phyloP scores from a whole-genome alignment of 1,140 invertebrate genomes.

The Habropoda laboriosa region DNA sequence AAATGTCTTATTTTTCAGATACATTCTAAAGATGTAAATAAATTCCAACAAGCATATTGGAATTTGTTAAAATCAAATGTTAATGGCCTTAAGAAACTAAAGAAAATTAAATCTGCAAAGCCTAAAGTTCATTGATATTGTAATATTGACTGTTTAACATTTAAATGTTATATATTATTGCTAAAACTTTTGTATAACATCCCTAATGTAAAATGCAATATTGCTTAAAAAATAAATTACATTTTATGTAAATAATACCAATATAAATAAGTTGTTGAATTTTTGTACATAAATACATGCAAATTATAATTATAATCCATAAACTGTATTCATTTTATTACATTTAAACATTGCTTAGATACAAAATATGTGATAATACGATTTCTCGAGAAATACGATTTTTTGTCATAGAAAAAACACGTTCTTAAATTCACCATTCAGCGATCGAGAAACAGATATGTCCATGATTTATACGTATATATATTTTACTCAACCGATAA shows the following conservation, averaged over 20 bases:
- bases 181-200: conserved; percentile 38
- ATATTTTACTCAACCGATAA: neutral
- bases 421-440: neutral
- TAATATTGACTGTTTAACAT: neutral
- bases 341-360: no score
- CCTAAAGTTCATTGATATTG: conserved; percentile 84
- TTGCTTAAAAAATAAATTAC: conserved; percentile 20
- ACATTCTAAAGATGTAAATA: conserved; percentile 91
- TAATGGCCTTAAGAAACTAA: conserved; percentile 92
- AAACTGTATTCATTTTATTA: no score
- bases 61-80: conserved; percentile 92
- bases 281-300: neutral
- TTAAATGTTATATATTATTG: conserved; percentile 38
- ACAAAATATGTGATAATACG: neutral
- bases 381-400: neutral
- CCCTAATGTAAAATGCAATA: neutral
- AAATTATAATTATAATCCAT: neutral
- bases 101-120: conserved; percentile 88
- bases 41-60: conserved; percentile 92
- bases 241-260: conserved; percentile 22
- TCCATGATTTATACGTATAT: neutral
- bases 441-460: neutral
- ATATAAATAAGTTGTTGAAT: neutral
- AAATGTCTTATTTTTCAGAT: conserved; percentile 81
- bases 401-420: neutral